These are phyloP conservation scores for Cossypha niveicapilla DNA, from an alignment of 2,797 vertebrate species.

Conservation along the genomic window DNA sequence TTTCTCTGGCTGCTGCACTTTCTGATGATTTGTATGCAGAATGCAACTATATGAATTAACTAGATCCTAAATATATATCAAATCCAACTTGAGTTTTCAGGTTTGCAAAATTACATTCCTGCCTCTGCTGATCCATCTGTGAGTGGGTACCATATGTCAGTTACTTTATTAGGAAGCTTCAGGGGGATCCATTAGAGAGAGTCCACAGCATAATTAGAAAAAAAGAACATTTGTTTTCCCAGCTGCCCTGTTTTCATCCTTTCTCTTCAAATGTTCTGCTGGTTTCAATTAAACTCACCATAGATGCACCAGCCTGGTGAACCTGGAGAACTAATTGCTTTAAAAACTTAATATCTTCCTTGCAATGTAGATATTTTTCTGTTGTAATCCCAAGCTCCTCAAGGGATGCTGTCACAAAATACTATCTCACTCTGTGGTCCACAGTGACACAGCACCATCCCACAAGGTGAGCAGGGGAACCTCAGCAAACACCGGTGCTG, in stretches of 20 bases:
- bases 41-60: slow-evolving; percentile 27
- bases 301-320: slow-evolving; percentile 13
- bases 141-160: slow-evolving; percentile 61
- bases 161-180: slow-evolving; percentile 65
- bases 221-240: slow-evolving; percentile 70
- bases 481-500: neutral
- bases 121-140: slow-evolving; percentile 55
- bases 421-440: fast-evolving
- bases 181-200: slow-evolving; percentile 62
- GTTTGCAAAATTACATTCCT: slow-evolving; percentile 44
- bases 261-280: slow-evolving; percentile 56
- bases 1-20: slow-evolving; percentile 25
- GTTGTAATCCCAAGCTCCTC: neutral
- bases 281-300: slow-evolving; percentile 50
- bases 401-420: neutral
- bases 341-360: slow-evolving; percentile 35
- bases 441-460: neutral
- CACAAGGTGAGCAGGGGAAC: neutral
- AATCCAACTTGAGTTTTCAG: slow-evolving; percentile 38
- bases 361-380: slow-evolving; percentile 27
- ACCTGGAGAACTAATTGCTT: slow-evolving; percentile 40
- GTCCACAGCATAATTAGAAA: slow-evolving; percentile 54
- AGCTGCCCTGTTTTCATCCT: slow-evolving; percentile 60
- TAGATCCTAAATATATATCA: slow-evolving; percentile 55
- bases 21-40: slow-evolving; percentile 39